Evolutionary conservation across 2,113 vertebrate species (phyloP).

Genomic region (Aptenodytes patagonicus): DNA sequence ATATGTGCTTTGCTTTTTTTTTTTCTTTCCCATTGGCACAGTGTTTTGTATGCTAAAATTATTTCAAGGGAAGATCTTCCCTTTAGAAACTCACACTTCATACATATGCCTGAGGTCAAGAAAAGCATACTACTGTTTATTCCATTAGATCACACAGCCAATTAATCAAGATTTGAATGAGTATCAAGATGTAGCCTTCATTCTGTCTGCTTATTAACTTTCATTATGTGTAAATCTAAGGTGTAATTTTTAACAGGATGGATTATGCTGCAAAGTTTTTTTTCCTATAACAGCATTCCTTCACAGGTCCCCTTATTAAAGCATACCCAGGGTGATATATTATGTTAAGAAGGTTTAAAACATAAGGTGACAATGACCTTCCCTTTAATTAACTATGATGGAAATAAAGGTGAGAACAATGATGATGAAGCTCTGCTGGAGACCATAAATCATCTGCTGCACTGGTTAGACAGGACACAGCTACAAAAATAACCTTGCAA

Average conservation of each 20-base stretch:
- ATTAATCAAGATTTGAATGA: slow-evolving; percentile 77
- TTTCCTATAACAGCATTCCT: slow-evolving; percentile 80
- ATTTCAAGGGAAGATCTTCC: slow-evolving; percentile 37
- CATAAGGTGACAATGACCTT: slow-evolving; percentile 98
- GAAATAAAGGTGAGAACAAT: slow-evolving; percentile 96
- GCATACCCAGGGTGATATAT: slow-evolving; percentile 88
- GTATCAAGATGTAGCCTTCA: slow-evolving; percentile 73
- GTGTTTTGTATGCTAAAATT: slow-evolving; percentile 17
- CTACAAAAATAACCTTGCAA: slow-evolving; percentile 92
- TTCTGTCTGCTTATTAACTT: slow-evolving; percentile 82
- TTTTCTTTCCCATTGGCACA: background rate
- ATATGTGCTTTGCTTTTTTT: background rate
- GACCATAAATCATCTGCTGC: slow-evolving; percentile 91
- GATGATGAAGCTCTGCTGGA: slow-evolving; percentile 88
- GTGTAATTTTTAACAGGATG: slow-evolving; percentile 81
- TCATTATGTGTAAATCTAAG: slow-evolving; percentile 75
- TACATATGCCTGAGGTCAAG: slow-evolving; percentile 25
- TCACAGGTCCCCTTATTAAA: slow-evolving; percentile 84
- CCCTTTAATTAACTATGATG: slow-evolving; percentile 99
- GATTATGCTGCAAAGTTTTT: slow-evolving; percentile 75
- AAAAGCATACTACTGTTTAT: slow-evolving; percentile 51
- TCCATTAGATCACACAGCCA: slow-evolving; percentile 62
- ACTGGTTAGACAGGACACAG: slow-evolving; percentile 70
- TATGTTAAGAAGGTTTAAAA: slow-evolving; percentile 94
- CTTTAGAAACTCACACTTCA: slow-evolving; percentile 49